Conservation (phyloP, 2,113 vertebrate genomes). For the Myotis davidii region DNA sequence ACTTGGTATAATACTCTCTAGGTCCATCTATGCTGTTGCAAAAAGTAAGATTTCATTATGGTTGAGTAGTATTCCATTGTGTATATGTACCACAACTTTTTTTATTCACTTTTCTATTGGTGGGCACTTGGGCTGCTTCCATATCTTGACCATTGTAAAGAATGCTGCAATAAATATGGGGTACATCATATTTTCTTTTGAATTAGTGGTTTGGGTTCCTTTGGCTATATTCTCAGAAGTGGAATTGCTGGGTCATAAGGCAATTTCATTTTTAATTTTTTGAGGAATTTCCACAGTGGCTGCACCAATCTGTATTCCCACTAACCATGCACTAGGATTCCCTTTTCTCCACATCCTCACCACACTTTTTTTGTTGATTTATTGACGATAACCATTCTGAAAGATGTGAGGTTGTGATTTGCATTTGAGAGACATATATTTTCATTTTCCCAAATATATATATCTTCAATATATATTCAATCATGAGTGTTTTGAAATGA, state of each 20-base stretch:
- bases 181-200: neutral
- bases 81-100: neutral
- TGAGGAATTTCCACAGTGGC: neutral
- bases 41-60: neutral
- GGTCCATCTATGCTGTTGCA: neutral
- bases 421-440: neutral
- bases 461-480: constrained; percentile 1
- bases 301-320: neutral
- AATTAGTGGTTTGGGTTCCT: neutral
- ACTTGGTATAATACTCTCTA: neutral
- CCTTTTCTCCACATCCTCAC: neutral
- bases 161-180: neutral
- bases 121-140: neutral
- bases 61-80: neutral
- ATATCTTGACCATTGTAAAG: neutral
- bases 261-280: neutral
- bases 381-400: neutral
- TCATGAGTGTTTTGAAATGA: constrained; percentile 33
- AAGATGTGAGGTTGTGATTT: neutral
- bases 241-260: neutral
- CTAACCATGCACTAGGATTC: neutral
- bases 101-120: neutral
- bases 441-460: neutral
- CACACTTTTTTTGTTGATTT: neutral
- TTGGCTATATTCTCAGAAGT: neutral